Evolutionary conservation across 2,888 invertebrate genomes (phyloP).

Genomic region (Nesidiocoris tenuis): DNA sequence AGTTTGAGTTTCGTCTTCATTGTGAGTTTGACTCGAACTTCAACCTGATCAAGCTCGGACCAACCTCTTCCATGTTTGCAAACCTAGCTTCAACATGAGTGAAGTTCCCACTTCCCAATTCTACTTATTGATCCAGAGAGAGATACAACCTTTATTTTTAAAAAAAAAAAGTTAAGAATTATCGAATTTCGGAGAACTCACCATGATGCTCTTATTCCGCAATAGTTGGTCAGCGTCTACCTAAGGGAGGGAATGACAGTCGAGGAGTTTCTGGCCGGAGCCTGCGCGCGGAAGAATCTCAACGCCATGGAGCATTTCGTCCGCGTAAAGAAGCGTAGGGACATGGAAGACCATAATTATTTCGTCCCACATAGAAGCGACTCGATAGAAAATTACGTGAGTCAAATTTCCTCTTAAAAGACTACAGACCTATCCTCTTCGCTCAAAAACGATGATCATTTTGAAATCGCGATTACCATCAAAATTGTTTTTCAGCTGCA

Average conservation of each 20-base stretch:
- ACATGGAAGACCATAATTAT: constrained; percentile 94
- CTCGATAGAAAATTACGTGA: constrained; percentile 89
- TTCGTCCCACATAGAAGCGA: constrained; percentile 94
- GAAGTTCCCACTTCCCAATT: too few relatives aligned
- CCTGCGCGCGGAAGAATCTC: constrained; percentile 87
- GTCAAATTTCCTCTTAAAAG: too few relatives aligned
- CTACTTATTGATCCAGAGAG: too few relatives aligned
- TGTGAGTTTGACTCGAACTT: too few relatives aligned
- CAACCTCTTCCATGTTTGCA: too few relatives aligned
- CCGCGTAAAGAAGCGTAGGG: constrained; percentile 87
- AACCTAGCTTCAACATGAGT: too few relatives aligned
- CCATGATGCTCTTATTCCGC: too few relatives aligned
- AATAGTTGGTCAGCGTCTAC: constrained; percentile 72
- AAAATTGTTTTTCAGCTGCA: constrained; percentile 66
- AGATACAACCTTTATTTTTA: too few relatives aligned
- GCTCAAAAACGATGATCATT: not conserved
- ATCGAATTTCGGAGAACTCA: too few relatives aligned
- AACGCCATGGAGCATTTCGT: constrained; percentile 96
- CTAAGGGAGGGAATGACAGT: constrained; percentile 91
- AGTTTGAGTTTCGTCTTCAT: too few relatives aligned
- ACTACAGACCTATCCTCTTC: not conserved
- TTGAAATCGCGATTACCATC: not conserved
- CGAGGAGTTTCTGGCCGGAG: constrained; percentile 90
- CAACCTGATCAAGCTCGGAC: too few relatives aligned
- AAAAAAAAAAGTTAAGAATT: too few relatives aligned